These are phyloP conservation scores for Cheilosia pagana DNA, from an alignment of 2,888 invertebrate species.

Conservation along the genomic window DNA sequence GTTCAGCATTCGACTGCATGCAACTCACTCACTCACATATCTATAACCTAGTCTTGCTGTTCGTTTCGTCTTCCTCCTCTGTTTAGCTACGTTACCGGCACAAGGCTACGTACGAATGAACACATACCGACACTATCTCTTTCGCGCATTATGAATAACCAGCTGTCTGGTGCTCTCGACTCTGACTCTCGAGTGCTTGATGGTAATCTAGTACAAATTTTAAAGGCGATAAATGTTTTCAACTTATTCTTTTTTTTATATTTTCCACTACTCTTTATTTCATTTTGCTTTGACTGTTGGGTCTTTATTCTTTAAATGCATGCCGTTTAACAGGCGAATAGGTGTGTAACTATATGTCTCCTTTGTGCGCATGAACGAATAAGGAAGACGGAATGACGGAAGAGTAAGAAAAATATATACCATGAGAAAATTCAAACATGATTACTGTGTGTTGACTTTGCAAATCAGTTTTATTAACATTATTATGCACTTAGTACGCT, in stretches of 20 bases:
- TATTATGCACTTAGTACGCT: slow-evolving; percentile 74
- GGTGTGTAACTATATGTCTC: slow-evolving; percentile 39
- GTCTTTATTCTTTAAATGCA: slow-evolving; percentile 39
- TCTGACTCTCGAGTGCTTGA: slow-evolving; percentile 57
- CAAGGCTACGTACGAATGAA: slow-evolving; percentile 51
- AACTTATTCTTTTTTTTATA: slow-evolving; percentile 24
- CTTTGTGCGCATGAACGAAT: slow-evolving; percentile 66
- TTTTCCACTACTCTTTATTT: slow-evolving; percentile 11
- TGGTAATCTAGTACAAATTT: slow-evolving; percentile 74
- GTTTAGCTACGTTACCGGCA: slow-evolving; percentile 17
- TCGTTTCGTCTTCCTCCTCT: slow-evolving; percentile 53
- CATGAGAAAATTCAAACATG: slow-evolving; percentile 70
- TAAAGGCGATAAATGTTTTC: slow-evolving; percentile 72
- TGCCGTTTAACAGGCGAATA: background rate
- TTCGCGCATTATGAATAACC: slow-evolving; percentile 33
- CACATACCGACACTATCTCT: slow-evolving; percentile 42
- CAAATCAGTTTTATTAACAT: slow-evolving; percentile 76
- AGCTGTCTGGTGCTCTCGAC: slow-evolving; percentile 50
- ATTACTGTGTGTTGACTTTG: slow-evolving; percentile 75
- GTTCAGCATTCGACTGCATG: slow-evolving; percentile 8
- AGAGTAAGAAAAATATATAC: slow-evolving; percentile 53
- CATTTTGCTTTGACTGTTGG: slow-evolving; percentile 18
- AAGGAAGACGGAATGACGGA: slow-evolving; percentile 54
- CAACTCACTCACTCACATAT: slow-evolving; percentile 55
- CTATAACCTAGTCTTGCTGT: slow-evolving; percentile 64